A percentile compares a stretch with the other conserved stretches of the same genome.
phyloP scores from a whole-genome alignment of 1,140 invertebrate species.

The Heliconius congener region DNA sequence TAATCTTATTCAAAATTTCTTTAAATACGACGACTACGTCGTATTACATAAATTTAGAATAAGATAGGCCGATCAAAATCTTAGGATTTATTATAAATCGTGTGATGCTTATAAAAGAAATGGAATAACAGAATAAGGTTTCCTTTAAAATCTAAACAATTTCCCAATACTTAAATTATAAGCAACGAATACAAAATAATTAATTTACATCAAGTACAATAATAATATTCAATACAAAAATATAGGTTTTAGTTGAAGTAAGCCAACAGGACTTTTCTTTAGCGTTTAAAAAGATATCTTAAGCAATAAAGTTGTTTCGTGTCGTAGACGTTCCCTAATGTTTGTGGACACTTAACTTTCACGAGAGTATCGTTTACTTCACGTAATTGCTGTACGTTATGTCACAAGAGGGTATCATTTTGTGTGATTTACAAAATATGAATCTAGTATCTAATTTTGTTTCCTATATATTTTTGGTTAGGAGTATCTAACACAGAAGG shows the following conservation, averaged over 20 bases:
- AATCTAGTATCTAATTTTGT: background rate
- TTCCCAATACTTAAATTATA: no score
- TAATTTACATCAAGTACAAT: no score
- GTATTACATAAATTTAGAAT: no score
- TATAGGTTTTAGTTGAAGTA: background rate
- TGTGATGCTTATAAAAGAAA: no score
- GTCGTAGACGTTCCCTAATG: background rate
- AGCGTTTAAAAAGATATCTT: background rate
- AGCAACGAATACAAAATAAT: background rate
- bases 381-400: background rate
- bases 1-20: no score
- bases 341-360: background rate
- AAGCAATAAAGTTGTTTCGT: background rate
- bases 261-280: background rate
- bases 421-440: background rate
- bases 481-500: no score
- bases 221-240: background rate
- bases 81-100: no score
- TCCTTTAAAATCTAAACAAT: background rate
- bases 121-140: background rate
- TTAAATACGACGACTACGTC: no score
- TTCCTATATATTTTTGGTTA: no score
- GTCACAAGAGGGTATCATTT: background rate
- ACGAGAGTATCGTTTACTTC: background rate
- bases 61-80: no score